Evolutionary conservation across 30 jellyfish, hydroid and myxozoan species (phyloP).

Genomic region (Catostylus mosaicus): DNA sequence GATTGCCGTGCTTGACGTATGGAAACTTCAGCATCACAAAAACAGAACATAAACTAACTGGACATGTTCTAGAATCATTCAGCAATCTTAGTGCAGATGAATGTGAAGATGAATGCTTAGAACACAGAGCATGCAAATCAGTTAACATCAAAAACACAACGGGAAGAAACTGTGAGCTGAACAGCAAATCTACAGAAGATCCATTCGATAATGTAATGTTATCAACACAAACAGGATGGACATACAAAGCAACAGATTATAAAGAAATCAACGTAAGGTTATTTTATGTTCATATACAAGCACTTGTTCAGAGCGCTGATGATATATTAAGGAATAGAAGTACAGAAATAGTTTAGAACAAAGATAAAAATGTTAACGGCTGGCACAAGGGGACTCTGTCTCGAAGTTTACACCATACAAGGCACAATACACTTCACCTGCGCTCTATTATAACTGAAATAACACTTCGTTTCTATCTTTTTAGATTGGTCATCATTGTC

Average conservation of each 20-base stretch:
- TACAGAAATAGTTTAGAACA: not conserved
- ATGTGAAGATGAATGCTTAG: slow-evolving; percentile 14
- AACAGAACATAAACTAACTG: not conserved
- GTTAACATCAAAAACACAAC: not conserved
- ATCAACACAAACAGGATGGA: slow-evolving; percentile 21
- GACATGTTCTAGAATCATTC: not conserved
- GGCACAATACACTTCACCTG: too few relatives aligned
- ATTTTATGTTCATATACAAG: not conserved
- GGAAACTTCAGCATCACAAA: slow-evolving; percentile 38
- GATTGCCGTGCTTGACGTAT: slow-evolving; percentile 17
- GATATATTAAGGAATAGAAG: not conserved
- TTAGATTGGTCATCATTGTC: slow-evolving; percentile 21
- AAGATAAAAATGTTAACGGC: too few relatives aligned
- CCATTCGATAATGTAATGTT: slow-evolving; percentile 2
- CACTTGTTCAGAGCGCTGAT: not conserved
- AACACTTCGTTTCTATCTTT: not conserved
- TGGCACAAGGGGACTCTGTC: too few relatives aligned
- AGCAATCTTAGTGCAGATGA: not conserved
- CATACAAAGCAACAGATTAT: slow-evolving; percentile 32
- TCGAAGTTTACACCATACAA: too few relatives aligned
- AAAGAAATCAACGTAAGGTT: slow-evolving; percentile 9
- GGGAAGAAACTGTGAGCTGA: slow-evolving; percentile 10
- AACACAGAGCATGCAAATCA: slow-evolving; percentile 3
- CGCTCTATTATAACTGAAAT: too few relatives aligned
- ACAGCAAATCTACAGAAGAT: slow-evolving; percentile 20